Evolutionary conservation across 2,888 invertebrate species (phyloP).

Genomic region (Drosophila pseudotakahashii): DNA sequence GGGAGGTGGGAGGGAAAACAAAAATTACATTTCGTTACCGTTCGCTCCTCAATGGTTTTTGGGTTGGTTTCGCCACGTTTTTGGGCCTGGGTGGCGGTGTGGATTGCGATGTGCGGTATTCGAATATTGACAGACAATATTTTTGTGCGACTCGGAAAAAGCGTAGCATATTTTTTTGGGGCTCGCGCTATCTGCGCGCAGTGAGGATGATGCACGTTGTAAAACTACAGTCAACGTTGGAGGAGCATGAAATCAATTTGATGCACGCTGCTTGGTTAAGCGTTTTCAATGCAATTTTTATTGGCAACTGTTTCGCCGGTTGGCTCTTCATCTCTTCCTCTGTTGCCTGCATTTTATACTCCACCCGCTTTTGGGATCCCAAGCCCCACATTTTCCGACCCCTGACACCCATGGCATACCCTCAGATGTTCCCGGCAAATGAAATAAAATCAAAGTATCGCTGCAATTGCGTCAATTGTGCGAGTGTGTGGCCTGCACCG

Average conservation of each 20-base stretch:
- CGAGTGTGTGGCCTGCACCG: conserved; percentile 39
- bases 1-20: conserved; percentile 34
- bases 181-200: conserved; percentile 23
- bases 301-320: conserved; percentile 71
- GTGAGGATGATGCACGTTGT: conserved; percentile 46
- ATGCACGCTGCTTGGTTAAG: conserved; percentile 78
- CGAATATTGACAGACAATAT: conserved; percentile 70
- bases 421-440: conserved; percentile 64
- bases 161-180: conserved; percentile 65
- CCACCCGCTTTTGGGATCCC: conserved; percentile 2
- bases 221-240: conserved; percentile 50
- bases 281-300: conserved; percentile 80
- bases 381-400: conserved; percentile 2
- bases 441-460: conserved; percentile 79
- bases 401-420: conserved; percentile 11
- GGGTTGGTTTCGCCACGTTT: conserved; percentile 16
- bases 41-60: conserved; percentile 37
- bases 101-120: conserved; percentile 49
- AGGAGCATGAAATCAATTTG: conserved; percentile 74
- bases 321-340: conserved; percentile 29
- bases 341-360: conserved; percentile 45
- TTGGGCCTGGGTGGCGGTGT: conserved; percentile 28
- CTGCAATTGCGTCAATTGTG: conserved; percentile 77
- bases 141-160: conserved; percentile 64
- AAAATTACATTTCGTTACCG: conserved; percentile 70